Base-by-base conservation (phyloP, 2,888 invertebrate genomes). In the Dendrolimus houi region DNA sequence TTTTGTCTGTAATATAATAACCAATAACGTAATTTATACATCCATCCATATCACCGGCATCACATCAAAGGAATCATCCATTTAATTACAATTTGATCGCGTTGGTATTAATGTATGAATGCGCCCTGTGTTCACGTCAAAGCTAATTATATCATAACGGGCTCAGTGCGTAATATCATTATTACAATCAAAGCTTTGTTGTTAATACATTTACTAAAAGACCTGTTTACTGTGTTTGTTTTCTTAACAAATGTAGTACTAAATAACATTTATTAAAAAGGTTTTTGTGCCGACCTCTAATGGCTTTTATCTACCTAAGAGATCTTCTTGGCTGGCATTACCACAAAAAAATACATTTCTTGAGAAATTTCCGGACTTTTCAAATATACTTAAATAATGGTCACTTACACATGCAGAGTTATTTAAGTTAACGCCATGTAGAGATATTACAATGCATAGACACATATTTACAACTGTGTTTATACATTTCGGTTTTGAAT, bases 61-160 rank as follows among this genome's bases (percentile, higher is more conserved):
- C 47, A 68, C 70, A 72, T 77, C 75, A 79, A 77, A 76, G 75
- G 74, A 66, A 65, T 65, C 67, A 68, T 69, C 66, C 63, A 75
- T 75, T 75, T 71, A 76, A 79, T 79, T 74, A 76, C 69, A 67
- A 72, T 72, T 74, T 73, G 72, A 81, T 79, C 74, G 71, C 67
- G 72, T 71, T 69, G 64, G 65, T 71, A 71, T 71, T 70, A 70
- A 69, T 74, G 70, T 74, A 47, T 68, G 77, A 71, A 73, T 74
- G 72, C 66, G 65, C 70, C 66, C 68, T 65, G 64, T 58, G 65
- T 58, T 66, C 62, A 56, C 64, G 58, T 61, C 59, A 57, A 62
- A 66, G 61, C 60, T 64, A 66, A 71, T 69, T 66, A 67, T 60
- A 57, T 47, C 47, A 56, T 57, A 57, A 56, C 56, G 47, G 53